phyloP scores from a whole-genome alignment of 1,140 invertebrate species.

The Euglossa dilemma region DNA sequence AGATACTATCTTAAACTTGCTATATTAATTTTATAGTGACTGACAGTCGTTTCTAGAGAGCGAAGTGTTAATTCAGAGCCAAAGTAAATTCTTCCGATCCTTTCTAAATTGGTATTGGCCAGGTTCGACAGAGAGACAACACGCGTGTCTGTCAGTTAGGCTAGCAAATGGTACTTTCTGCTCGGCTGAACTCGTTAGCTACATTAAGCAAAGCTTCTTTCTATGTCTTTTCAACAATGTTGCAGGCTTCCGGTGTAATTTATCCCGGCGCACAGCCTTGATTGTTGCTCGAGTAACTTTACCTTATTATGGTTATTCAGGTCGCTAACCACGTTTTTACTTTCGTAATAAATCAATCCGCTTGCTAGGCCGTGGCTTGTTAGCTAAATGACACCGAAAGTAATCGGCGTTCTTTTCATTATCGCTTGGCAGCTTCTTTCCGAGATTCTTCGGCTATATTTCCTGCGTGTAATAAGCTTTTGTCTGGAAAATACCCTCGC shows the following conservation, averaged over 20 bases:
- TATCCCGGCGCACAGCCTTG: slow-evolving; percentile 3
- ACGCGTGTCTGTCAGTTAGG: neutral
- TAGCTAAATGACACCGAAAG: neutral
- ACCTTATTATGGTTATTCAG: slow-evolving; percentile 14
- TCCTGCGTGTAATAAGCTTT: neutral
- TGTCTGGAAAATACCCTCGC: neutral
- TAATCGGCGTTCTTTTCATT: neutral
- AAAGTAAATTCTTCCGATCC: no score
- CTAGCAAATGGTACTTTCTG: slow-evolving; percentile 34
- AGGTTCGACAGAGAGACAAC: no score
- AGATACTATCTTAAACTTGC: no score
- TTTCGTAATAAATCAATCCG: neutral
- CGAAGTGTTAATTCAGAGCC: no score
- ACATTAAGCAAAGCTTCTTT: slow-evolving; percentile 38
- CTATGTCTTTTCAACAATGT: slow-evolving; percentile 42
- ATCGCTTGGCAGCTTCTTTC: neutral
- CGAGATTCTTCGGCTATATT: neutral
- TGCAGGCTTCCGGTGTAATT: slow-evolving; percentile 29
- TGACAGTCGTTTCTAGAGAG: no score
- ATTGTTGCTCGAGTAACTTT: slow-evolving; percentile 25
- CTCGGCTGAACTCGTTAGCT: slow-evolving; percentile 44
- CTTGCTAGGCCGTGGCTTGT: neutral
- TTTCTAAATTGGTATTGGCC: no score
- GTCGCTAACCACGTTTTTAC: neutral
- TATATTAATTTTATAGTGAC: no score